These are phyloP conservation scores for Sebastiscus tertius DNA, from an alignment of 2,797 vertebrate genomes.

Conservation along the genomic window DNA sequence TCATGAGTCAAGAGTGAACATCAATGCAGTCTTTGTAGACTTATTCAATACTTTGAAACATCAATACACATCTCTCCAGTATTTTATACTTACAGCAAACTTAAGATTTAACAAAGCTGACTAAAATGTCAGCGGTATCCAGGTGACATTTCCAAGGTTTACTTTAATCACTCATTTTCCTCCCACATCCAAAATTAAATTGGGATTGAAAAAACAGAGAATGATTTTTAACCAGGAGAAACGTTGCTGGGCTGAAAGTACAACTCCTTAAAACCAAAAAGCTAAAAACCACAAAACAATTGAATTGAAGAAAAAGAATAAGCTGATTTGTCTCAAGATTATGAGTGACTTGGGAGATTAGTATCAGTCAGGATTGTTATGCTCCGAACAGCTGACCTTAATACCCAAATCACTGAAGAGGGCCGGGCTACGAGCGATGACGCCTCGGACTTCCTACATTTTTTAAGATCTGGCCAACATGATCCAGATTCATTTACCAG, in stretches of 20 bases:
- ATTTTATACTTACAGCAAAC: neutral
- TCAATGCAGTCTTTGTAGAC: neutral
- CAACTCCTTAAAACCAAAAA: slow-evolving; percentile 13
- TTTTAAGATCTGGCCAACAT: slow-evolving; percentile 15
- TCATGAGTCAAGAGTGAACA: neutral
- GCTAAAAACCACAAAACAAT: slow-evolving; percentile 33
- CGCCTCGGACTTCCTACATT: neutral
- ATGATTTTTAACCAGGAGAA: neutral
- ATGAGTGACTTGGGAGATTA: slow-evolving; percentile 56
- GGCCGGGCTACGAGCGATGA: neutral
- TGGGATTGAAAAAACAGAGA: neutral
- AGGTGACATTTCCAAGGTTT: slow-evolving; percentile 1
- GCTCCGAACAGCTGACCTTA: slow-evolving; percentile 65
- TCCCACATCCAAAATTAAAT: slow-evolving; percentile 10
- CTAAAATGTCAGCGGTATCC: neutral
- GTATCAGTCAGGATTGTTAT: slow-evolving; percentile 31
- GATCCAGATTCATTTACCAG: slow-evolving; percentile 29
- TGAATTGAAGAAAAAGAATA: slow-evolving; percentile 35
- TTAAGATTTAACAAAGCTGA: neutral
- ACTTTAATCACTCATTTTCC: neutral
- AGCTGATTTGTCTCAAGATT: slow-evolving; percentile 62
- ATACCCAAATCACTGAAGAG: slow-evolving; percentile 53
- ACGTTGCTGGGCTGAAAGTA: neutral
- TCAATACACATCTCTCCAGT: neutral
- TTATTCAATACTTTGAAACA: neutral